Conservation (phyloP, 2,888 invertebrate genomes). For the Harmothoe impar region DNA sequence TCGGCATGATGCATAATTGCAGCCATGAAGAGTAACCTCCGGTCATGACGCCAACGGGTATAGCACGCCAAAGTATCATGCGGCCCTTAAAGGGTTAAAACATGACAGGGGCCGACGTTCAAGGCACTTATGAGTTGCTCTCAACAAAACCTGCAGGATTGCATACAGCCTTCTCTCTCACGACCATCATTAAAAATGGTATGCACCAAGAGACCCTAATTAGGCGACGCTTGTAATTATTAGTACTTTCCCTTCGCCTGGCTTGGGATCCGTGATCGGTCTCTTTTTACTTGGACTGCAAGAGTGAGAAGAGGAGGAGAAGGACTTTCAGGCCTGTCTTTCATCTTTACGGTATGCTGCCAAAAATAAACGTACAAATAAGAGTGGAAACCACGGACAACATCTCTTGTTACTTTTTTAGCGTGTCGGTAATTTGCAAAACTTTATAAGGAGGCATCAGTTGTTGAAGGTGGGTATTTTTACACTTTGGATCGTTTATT, state of each 20-base stretch:
- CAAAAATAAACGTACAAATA: background rate
- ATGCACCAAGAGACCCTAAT: slow-evolving; percentile 1
- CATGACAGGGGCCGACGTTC: no score
- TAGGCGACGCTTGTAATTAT: slow-evolving; percentile 10
- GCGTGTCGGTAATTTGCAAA: slow-evolving; percentile 9
- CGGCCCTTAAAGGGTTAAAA: no score
- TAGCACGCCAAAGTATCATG: no score
- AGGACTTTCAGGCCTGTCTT: background rate
- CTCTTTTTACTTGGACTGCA: background rate
- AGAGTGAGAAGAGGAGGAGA: background rate
- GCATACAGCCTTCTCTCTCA: slow-evolving; percentile 8
- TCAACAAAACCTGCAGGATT: background rate
- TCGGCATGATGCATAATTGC: no score
- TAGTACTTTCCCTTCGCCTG: background rate
- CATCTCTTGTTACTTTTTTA: background rate
- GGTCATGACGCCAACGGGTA: no score
- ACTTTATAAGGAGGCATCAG: slow-evolving; percentile 6
- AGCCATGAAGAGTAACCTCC: no score
- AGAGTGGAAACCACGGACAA: background rate
- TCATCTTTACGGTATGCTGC: background rate
- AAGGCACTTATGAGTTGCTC: no score
- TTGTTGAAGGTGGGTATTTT: background rate
- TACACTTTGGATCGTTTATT: slow-evolving; percentile 3
- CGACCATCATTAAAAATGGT: slow-evolving; percentile 20
- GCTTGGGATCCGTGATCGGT: slow-evolving; percentile 2